Conservation (phyloP, 2,113 vertebrate genomes). For the Pelobates fuscus region DNA sequence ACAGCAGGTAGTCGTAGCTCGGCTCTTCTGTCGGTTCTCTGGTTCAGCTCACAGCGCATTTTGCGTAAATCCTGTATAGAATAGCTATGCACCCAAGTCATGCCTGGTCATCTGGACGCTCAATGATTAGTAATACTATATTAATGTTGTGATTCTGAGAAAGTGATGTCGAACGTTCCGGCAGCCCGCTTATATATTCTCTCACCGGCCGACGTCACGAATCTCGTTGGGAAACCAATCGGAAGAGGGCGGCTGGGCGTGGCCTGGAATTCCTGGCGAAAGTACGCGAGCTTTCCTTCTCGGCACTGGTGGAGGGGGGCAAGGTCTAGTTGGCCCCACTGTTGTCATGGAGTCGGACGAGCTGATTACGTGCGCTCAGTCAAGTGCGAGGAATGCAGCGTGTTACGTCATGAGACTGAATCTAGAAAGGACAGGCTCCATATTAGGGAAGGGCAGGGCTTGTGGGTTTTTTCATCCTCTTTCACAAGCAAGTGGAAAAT, state of each 20-base stretch:
- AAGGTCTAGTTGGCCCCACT: background rate
- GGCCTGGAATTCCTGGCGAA: background rate
- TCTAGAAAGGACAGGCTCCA: background rate
- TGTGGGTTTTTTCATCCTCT: too few species aligned
- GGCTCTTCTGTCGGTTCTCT: background rate
- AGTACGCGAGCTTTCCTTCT: slow-evolving; percentile 8
- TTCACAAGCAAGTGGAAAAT: too few species aligned
- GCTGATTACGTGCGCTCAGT: background rate
- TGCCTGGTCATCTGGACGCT: slow-evolving; percentile 28
- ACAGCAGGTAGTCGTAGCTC: background rate
- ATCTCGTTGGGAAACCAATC: background rate
- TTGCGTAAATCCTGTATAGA: background rate
- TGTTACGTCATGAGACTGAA: background rate
- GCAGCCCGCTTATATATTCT: background rate
- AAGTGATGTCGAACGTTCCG: background rate
- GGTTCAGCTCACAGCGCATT: slow-evolving; percentile 17
- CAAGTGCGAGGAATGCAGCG: too few species aligned
- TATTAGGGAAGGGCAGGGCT: background rate
- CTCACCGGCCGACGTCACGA: background rate
- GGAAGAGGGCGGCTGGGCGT: background rate
- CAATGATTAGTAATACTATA: background rate
- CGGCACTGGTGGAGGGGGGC: background rate
- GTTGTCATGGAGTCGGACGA: background rate
- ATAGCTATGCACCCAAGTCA: slow-evolving; percentile 12
- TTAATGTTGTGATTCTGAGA: background rate